Percentiles rank a stretch among this genome's conserved stretches.
These are phyloP conservation scores for Euura saliciscinereae DNA, from an alignment of 1,140 invertebrate genomes.

Conservation along the genomic window DNA sequence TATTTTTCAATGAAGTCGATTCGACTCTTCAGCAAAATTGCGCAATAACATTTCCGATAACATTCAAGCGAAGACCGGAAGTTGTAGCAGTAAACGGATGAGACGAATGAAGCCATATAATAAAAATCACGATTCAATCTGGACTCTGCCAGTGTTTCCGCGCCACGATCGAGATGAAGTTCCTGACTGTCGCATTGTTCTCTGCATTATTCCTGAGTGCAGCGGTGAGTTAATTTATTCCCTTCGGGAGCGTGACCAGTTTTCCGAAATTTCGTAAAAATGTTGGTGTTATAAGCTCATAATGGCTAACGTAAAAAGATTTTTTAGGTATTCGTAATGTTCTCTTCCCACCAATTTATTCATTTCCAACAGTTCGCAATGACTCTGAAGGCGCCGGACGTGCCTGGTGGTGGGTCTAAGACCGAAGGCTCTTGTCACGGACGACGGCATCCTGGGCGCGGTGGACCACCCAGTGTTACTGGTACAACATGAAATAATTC, in stretches of 20 bases:
- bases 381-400: not conserved
- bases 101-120: not conserved
- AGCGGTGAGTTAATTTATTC: not conserved
- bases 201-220: not conserved
- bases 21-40: not conserved
- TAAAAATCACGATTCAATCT: not conserved
- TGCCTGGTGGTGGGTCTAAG: not conserved
- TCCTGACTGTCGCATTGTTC: not conserved
- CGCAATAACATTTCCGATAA: not conserved
- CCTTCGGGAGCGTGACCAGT: not conserved
- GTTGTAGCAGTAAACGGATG: not conserved
- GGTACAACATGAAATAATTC: not conserved
- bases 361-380: not conserved
- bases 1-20: not conserved
- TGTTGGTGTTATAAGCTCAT: not conserved
- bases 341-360: not conserved
- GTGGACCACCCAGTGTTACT: too few relatives aligned
- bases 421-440: not conserved
- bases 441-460: too few relatives aligned
- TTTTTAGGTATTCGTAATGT: not conserved
- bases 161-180: not conserved
- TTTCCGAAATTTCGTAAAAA: not conserved
- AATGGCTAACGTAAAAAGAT: not conserved
- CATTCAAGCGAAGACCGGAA: not conserved
- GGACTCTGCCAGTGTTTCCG: not conserved